phyloP scores from a whole-genome alignment of 2,113 vertebrate species.

The Bothrops jararaca region DNA sequence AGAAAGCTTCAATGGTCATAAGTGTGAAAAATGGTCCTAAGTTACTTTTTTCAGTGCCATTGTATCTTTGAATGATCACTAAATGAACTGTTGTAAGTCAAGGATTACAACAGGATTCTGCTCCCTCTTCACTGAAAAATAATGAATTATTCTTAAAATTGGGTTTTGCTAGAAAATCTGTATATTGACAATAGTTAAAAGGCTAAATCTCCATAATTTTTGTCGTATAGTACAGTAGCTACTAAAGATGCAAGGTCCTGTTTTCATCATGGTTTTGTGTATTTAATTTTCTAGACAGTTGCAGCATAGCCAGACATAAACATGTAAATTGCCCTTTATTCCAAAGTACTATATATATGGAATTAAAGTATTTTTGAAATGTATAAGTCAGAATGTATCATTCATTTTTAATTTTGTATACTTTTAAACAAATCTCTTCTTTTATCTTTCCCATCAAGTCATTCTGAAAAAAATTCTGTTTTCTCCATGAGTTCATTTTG shows the following conservation, averaged over 20 bases:
- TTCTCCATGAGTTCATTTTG: conserved; percentile 24
- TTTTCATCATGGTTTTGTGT: not conserved
- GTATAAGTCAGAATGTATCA: not conserved
- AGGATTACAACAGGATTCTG: not conserved
- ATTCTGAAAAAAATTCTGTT: conserved; percentile 8
- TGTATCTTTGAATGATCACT: not conserved
- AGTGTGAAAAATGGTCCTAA: not conserved
- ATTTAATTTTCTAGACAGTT: not conserved
- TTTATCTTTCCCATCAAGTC: not conserved
- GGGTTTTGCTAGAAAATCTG: not conserved
- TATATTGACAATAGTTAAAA: not conserved
- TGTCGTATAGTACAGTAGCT: not conserved
- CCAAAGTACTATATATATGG: not conserved
- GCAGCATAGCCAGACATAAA: not conserved
- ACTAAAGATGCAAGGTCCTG: not conserved
- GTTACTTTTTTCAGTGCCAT: not conserved
- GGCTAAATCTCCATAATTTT: not conserved
- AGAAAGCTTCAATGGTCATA: not conserved
- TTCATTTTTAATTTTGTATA: not conserved
- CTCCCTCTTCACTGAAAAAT: not conserved
- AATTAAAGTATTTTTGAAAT: not conserved
- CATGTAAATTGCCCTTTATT: not conserved
- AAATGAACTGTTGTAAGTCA: not conserved
- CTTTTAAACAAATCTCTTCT: not conserved
- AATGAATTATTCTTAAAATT: not conserved